These are phyloP conservation scores for Hystrix cristata DNA, from an alignment of 2,113 vertebrate species.

Conservation along the genomic window DNA sequence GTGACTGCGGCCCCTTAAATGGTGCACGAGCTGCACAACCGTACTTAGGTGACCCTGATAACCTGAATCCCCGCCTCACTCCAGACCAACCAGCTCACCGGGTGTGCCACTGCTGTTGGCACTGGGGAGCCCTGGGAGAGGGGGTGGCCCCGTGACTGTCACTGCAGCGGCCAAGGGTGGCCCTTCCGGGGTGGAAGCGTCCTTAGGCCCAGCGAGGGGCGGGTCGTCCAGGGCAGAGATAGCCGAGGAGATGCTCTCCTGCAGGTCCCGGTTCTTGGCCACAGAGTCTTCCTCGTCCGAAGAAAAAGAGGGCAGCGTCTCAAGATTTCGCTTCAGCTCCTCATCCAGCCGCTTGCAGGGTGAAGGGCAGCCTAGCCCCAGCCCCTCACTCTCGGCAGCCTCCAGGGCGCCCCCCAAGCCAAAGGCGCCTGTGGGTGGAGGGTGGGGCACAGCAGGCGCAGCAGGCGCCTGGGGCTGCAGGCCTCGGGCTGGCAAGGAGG, in stretches of 20 bases:
- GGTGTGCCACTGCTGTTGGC: slow-evolving; percentile 71
- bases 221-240: slow-evolving; percentile 96
- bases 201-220: slow-evolving; percentile 87
- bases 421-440: slow-evolving; percentile 85
- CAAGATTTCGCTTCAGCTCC: slow-evolving; percentile 95
- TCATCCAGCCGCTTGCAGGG: slow-evolving; percentile 95
- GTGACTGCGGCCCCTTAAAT: not conserved
- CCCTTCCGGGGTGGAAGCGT: slow-evolving; percentile 80
- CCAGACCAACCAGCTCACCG: slow-evolving; percentile 53
- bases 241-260: slow-evolving; percentile 96
- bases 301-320: slow-evolving; percentile 96
- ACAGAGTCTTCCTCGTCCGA: slow-evolving; percentile 97
- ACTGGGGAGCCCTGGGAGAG: slow-evolving; percentile 82
- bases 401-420: slow-evolving; percentile 87
- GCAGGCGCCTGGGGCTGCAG: slow-evolving; percentile 86
- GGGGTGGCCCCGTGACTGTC: slow-evolving; percentile 80
- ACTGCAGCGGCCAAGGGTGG: slow-evolving; percentile 74
- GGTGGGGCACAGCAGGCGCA: slow-evolving; percentile 82
- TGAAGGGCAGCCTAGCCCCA: slow-evolving; percentile 91
- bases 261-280: slow-evolving; percentile 96
- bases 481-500: slow-evolving; percentile 86
- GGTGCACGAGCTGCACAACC: not conserved
- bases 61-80: not conserved
- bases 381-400: slow-evolving; percentile 91
- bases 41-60: accelerated